These are phyloP conservation scores for Schizotus pectinicornis DNA, from an alignment of 2,888 invertebrate species.

Conservation along the genomic window DNA sequence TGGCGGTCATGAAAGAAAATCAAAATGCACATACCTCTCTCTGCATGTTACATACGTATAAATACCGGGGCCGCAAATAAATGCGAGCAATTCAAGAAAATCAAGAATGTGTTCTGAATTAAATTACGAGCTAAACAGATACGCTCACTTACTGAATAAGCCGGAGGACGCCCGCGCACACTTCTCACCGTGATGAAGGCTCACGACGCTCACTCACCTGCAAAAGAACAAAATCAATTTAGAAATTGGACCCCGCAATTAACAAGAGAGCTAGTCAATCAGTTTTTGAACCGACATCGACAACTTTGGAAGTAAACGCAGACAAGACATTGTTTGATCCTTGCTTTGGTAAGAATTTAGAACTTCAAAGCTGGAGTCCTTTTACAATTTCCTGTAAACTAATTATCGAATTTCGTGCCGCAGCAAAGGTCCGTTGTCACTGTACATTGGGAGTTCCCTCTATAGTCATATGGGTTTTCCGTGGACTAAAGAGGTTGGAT, in stretches of 20 bases:
- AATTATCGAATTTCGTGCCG: too few relatives aligned
- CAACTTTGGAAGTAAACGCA: too few relatives aligned
- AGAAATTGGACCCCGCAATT: constrained; percentile 1
- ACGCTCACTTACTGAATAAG: constrained; percentile 42
- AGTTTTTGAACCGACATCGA: too few relatives aligned
- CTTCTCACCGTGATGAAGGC: constrained; percentile 6
- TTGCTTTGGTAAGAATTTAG: too few relatives aligned
- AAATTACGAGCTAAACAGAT: constrained; percentile 43
- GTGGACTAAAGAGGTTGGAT: too few relatives aligned
- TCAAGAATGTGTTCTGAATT: constrained; percentile 52
- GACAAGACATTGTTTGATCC: too few relatives aligned
- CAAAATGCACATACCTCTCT: constrained; percentile 53
- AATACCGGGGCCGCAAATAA: constrained; percentile 44
- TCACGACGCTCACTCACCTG: constrained; percentile 43
- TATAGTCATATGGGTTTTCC: too few relatives aligned
- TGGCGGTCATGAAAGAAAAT: constrained; percentile 48
- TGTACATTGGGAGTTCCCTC: too few relatives aligned
- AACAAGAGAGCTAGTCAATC: too few relatives aligned
- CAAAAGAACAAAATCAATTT: constrained; percentile 33
- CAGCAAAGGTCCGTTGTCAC: too few relatives aligned
- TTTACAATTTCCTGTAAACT: too few relatives aligned
- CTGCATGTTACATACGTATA: constrained; percentile 49
- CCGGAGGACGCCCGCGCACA: constrained; percentile 37
- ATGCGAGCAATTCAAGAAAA: constrained; percentile 49
- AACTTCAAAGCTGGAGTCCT: too few relatives aligned